A percentile compares a stretch with the other conserved stretches of the same genome.
Evolutionary conservation across 2,888 invertebrate genomes (phyloP).

Genomic region (Lumbricus terrestris): DNA sequence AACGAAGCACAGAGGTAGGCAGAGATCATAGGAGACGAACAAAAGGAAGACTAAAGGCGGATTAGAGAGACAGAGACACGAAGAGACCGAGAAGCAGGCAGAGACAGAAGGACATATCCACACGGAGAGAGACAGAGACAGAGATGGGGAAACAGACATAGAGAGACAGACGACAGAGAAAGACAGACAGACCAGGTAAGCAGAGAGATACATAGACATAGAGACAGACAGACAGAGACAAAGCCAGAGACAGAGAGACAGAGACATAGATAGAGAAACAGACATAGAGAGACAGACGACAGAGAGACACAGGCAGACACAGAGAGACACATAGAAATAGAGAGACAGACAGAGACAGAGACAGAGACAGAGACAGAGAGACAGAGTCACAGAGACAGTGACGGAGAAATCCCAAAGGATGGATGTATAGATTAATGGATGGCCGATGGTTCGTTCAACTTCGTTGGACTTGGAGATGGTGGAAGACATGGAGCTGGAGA

Average conservation of each 20-base stretch:
- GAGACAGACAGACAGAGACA: too few relatives aligned
- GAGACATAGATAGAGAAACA: too few relatives aligned
- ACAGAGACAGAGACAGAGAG: neutral
- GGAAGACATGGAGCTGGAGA: neutral
- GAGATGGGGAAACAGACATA: too few relatives aligned
- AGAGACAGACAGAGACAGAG: constrained; percentile 6
- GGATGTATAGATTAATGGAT: neutral
- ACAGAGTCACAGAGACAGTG: neutral
- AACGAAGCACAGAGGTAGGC: neutral
- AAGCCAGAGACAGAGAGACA: too few relatives aligned
- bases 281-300: too few relatives aligned
- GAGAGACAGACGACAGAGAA: too few relatives aligned
- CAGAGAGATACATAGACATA: too few relatives aligned
- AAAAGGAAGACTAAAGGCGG: too few relatives aligned
- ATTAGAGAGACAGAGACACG: neutral
- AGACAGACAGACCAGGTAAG: too few relatives aligned
- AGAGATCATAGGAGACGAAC: too few relatives aligned
- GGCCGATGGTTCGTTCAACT: neutral
- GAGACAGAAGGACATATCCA: too few relatives aligned
- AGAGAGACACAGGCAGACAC: neutral
- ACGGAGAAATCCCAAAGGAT: neutral
- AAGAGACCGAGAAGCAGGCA: neutral
- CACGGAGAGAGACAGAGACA: too few relatives aligned
- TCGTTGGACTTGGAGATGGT: neutral
- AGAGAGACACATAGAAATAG: neutral